Evolutionary conservation across 2,888 invertebrate genomes (phyloP), one percentile per base, ranked within the genome.

Genomic region (Syrphus vitripennis): DNA sequence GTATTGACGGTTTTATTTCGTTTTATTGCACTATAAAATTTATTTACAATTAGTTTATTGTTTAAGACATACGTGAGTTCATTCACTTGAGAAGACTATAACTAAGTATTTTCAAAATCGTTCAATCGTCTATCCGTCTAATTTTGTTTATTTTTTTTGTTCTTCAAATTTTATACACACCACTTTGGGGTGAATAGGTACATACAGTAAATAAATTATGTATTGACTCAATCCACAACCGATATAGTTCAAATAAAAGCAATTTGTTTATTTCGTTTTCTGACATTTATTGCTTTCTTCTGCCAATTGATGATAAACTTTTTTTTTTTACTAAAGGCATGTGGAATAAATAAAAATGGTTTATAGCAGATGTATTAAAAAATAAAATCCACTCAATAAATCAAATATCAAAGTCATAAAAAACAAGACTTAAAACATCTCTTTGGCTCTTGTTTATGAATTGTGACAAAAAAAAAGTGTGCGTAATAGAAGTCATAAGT

Each of bases 331-430:
- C n/a, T n/a, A n/a, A 78, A 71, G 79, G 88, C 78, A 84, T 89
- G 42, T 63, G 16, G 89, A 89, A 87, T 87, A 88, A 88, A 87
- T 87, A 83, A 88, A 88, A 89, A 88, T 83, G 88, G 87, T 67
- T 21, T 42, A 45, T 29, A 40, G 12, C 9, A 72, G 31, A 50
- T 29, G 55, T 42, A 53, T 53, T 1, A 69, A 75, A 69, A 69
- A 69, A 69, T 70, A 70, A 63, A 26, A 42, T 12, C 16, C 34
- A n/a, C n/a, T n/a, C n/a, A 31, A 26, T 71, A 24, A 57, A 71
- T 31, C 40, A 40, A 40, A 34, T n/a, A n/a, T 26, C 4, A 14
- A 59, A 14, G 37, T 63, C 16, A 0, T 16, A n/a, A 34, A 26
- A 63, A 63, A 21, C 16, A 31, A 21, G 45, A 65, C 0, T 14